These are phyloP conservation scores for Bathynomus jamesi DNA, from an alignment of 1,140 invertebrate genomes.

Conservation along the genomic window DNA sequence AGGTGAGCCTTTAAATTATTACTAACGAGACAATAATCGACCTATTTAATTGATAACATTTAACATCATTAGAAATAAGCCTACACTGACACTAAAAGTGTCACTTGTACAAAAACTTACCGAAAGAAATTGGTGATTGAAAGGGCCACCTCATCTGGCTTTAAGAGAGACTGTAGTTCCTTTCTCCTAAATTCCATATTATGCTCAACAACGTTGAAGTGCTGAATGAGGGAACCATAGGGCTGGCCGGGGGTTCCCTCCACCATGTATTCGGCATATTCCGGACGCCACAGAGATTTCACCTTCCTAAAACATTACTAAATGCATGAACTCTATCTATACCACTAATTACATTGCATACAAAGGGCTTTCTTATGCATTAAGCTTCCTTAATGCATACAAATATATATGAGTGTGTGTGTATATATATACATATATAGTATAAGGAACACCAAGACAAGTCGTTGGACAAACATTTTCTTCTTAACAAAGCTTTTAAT, in stretches of 20 bases:
- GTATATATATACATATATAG: not conserved
- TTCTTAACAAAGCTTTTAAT: not conserved
- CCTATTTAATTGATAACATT: too few species aligned
- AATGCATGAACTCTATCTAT: too few species aligned
- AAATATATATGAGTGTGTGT: too few species aligned
- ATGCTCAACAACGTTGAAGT: conserved; percentile 96
- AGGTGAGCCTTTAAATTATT: too few species aligned
- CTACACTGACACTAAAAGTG: too few species aligned
- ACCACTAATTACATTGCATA: not conserved
- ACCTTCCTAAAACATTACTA: conserved; percentile 51
- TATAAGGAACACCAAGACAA: not conserved
- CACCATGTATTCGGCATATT: conserved; percentile 98
- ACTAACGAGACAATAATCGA: too few species aligned
- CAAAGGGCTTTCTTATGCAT: not conserved
- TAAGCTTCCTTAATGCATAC: not conserved
- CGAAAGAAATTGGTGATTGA: conserved; percentile 88
- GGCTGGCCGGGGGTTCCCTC: conserved; percentile 98
- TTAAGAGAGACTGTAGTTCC: conserved; percentile 70
- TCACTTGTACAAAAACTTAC: conserved; percentile 53
- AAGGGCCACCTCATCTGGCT: conserved; percentile 74
- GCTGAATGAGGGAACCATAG: conserved; percentile 81
- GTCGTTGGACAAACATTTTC: not conserved
- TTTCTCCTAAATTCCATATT: conserved; percentile 89
- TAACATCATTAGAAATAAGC: too few species aligned
- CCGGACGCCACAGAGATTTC: conserved; percentile 90